A percentile compares a stretch with the other conserved stretches of the same genome.
Conservation (phyloP, 2,113 vertebrate genomes). For the Boleophthalmus pectinirostris region DNA sequence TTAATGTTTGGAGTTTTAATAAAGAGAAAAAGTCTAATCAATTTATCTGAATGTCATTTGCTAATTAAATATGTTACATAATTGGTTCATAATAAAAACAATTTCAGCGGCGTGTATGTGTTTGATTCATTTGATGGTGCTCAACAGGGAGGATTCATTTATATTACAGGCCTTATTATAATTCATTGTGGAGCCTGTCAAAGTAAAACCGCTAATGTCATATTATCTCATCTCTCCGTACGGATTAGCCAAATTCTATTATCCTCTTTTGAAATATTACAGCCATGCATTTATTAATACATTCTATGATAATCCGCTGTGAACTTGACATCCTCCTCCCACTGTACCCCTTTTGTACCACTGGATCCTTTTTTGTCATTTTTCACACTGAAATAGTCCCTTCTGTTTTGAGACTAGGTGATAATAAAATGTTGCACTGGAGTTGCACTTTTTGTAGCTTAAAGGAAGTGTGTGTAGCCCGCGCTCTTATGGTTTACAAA, state of each 20-base stretch:
- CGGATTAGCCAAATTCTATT: slow-evolving; percentile 50
- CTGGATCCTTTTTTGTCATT: background rate
- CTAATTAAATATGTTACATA: background rate
- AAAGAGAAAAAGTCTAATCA: background rate
- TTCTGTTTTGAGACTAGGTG: background rate
- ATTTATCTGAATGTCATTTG: background rate
- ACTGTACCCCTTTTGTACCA: background rate
- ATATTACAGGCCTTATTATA: background rate
- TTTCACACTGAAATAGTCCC: background rate
- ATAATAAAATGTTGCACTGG: too few species aligned
- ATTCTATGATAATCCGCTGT: slow-evolving; percentile 39
- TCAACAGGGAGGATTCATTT: slow-evolving; percentile 24
- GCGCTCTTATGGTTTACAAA: too few species aligned
- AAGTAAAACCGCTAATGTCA: slow-evolving; percentile 47
- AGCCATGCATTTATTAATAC: slow-evolving; percentile 32
- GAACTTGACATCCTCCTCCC: slow-evolving; percentile 35
- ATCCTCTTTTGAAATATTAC: slow-evolving; percentile 20
- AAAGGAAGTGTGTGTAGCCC: too few species aligned
- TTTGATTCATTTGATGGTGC: background rate
- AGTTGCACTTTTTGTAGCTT: too few species aligned
- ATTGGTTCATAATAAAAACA: background rate
- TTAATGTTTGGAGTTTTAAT: background rate
- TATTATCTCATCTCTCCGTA: slow-evolving; percentile 26
- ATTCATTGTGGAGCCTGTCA: slow-evolving; percentile 43
- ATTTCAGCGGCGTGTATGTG: background rate